These are phyloP conservation scores for Platycheirus albimanus DNA, from an alignment of 2,888 invertebrate species.

Conservation along the genomic window DNA sequence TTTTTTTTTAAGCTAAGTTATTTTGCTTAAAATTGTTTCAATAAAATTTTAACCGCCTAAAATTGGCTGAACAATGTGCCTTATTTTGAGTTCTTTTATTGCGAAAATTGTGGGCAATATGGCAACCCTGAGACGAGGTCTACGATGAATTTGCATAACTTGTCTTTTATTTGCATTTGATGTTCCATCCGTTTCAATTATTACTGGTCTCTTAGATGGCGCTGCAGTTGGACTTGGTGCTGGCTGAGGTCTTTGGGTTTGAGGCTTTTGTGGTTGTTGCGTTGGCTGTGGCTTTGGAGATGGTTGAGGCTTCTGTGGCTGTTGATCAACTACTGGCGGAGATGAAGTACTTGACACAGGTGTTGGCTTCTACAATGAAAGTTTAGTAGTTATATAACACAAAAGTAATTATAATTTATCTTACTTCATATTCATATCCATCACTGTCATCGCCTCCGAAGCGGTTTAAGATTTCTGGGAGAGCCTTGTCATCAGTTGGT, in stretches of 20 bases:
- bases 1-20: too few relatives aligned
- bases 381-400: not conserved
- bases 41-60: not conserved
- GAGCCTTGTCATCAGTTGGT: not conserved
- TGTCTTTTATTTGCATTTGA: constrained; percentile 37
- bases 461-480: constrained; percentile 55
- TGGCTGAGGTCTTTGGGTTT: constrained; percentile 28
- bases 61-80: constrained; percentile 14
- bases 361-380: constrained; percentile 31
- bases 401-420: not conserved
- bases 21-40: not conserved
- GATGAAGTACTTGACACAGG: constrained; percentile 19
- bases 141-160: constrained; percentile 15
- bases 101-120: constrained; percentile 33
- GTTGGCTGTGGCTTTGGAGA: constrained; percentile 2
- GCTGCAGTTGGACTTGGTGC: constrained; percentile 10
- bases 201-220: constrained; percentile 60
- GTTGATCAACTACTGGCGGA: constrained; percentile 5
- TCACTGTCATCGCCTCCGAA: constrained; percentile 39
- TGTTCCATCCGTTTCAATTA: constrained; percentile 13
- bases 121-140: constrained; percentile 15
- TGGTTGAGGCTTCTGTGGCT: constrained; percentile 14
- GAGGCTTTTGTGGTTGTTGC: constrained; percentile 22
- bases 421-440: constrained; percentile 46
- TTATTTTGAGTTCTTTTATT: constrained; percentile 27